phyloP scores from a whole-genome alignment of 2,888 invertebrate genomes.

The Terebella lapidaria region DNA sequence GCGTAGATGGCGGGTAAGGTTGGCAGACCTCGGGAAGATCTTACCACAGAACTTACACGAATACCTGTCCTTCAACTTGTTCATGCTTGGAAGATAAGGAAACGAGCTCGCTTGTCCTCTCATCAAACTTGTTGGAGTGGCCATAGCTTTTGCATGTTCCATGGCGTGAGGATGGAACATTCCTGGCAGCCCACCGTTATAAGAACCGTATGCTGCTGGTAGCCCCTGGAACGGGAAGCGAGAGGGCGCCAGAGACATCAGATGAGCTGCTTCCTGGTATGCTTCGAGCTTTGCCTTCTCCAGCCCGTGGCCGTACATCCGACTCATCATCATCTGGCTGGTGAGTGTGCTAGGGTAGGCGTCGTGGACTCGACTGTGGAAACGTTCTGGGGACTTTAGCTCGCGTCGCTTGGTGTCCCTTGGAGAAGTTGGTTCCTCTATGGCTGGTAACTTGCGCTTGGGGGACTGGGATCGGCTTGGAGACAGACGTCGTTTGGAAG shows the following conservation, averaged over 20 bases:
- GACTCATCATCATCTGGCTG: constrained; percentile 61
- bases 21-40: constrained; percentile 94
- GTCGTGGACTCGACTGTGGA: constrained; percentile 54
- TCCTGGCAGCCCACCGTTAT: background rate
- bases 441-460: background rate
- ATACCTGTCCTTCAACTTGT: constrained; percentile 70
- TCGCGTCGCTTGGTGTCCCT: too few relatives aligned
- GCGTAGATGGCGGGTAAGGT: constrained; percentile 89
- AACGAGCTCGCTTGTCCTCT: constrained; percentile 24
- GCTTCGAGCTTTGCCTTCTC: constrained; percentile 36
- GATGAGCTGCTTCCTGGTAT: constrained; percentile 26
- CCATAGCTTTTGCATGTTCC: background rate
- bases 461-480: constrained; percentile 6
- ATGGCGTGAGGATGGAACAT: background rate
- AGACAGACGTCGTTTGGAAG: background rate
- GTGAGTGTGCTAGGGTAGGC: constrained; percentile 66
- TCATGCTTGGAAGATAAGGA: constrained; percentile 20
- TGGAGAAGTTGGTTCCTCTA: too few relatives aligned
- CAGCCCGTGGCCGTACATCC: constrained; percentile 34
- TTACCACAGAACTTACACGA: constrained; percentile 94
- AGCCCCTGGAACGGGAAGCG: background rate
- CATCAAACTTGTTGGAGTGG: background rate
- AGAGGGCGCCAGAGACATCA: constrained; percentile 9
- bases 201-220: background rate
- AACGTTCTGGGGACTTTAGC: too few relatives aligned